Evolutionary conservation across 2,888 invertebrate species (phyloP).

Genomic region (Stenolophus ochropezus): DNA sequence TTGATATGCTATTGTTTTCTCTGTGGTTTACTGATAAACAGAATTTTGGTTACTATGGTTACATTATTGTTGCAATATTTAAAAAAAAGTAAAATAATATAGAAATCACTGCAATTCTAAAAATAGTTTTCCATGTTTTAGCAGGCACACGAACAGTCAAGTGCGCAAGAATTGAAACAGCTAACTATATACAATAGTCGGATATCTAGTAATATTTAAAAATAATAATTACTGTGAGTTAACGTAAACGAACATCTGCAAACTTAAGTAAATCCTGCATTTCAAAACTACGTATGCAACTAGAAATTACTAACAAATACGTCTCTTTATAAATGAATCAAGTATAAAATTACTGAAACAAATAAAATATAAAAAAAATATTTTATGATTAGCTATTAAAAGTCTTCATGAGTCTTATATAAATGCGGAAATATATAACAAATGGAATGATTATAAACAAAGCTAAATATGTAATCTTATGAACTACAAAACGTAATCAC

Average conservation of each 20-base stretch:
- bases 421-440: constrained; percentile 52
- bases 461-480: constrained; percentile 30
- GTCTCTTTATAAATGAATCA: constrained; percentile 66
- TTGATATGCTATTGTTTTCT: constrained; percentile 67
- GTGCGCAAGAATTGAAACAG: constrained; percentile 69
- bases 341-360: constrained; percentile 69
- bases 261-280: constrained; percentile 71
- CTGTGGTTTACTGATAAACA: constrained; percentile 67
- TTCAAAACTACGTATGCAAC: constrained; percentile 66
- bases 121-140: constrained; percentile 68
- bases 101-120: constrained; percentile 53
- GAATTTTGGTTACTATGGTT: constrained; percentile 56
- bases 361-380: constrained; percentile 72
- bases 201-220: constrained; percentile 61
- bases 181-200: constrained; percentile 70
- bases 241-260: constrained; percentile 63
- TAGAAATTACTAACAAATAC: constrained; percentile 74
- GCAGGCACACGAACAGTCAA: constrained; percentile 71
- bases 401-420: constrained; percentile 70
- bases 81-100: constrained; percentile 37
- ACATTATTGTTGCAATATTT: constrained; percentile 58
- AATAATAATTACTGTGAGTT: constrained; percentile 46
- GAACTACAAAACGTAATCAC: constrained; percentile 50
- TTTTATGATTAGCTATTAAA: constrained; percentile 72
- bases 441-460: constrained; percentile 58